These are phyloP conservation scores for Nycticebus coucang DNA, from an alignment of 2,113 vertebrate genomes.

Conservation along the genomic window DNA sequence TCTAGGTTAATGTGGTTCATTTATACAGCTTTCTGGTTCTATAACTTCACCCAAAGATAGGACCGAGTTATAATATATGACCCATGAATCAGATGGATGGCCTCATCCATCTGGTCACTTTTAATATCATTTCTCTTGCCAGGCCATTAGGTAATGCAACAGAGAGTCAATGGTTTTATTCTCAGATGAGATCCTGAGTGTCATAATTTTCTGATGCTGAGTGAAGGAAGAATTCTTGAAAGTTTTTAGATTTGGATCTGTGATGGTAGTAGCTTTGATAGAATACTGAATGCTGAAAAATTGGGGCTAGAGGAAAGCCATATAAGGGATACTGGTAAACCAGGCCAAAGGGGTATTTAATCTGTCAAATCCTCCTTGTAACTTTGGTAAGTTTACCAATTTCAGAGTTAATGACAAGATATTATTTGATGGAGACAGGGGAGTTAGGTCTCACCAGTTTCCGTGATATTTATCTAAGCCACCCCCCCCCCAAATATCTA, in stretches of 20 bases:
- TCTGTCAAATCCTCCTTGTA: background rate
- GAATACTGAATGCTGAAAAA: constrained; percentile 7
- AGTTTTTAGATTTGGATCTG: constrained; percentile 43
- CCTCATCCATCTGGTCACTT: constrained; percentile 17
- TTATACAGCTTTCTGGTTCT: constrained; percentile 61
- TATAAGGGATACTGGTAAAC: background rate
- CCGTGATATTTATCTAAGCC: background rate
- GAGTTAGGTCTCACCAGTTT: background rate
- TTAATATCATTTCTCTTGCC: constrained; percentile 50
- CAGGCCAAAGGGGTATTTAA: background rate
- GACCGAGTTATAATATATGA: constrained; percentile 48
- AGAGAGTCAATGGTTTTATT: constrained; percentile 31
- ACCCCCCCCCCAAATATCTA: background rate
- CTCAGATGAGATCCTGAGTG: constrained; percentile 10
- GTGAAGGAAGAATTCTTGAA: constrained; percentile 22
- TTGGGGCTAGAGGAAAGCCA: background rate
- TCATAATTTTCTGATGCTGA: constrained; percentile 32
- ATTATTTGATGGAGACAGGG: background rate
- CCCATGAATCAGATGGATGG: background rate
- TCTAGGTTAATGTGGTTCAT: constrained; percentile 60
- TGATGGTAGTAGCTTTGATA: background rate
- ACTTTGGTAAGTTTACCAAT: background rate
- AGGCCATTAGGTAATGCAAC: background rate
- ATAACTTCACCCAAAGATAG: constrained; percentile 40
- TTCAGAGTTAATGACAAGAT: constrained; percentile 14